Conservation (phyloP, 2,797 vertebrate species). For the Alcedo atthis region DNA sequence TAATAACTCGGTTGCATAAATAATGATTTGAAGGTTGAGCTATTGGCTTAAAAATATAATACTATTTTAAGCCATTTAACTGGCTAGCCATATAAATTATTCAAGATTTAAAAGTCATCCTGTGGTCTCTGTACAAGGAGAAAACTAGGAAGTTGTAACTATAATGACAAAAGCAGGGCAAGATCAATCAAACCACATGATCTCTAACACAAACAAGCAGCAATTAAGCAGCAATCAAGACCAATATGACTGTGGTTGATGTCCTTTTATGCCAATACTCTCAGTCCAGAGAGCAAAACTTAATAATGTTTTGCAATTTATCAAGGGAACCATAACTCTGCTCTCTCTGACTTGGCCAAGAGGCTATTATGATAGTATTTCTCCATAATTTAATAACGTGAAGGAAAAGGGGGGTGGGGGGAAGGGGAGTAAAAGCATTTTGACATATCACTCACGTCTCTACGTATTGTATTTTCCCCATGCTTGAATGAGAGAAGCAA, state of each 20-base stretch:
- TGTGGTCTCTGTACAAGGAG: slow-evolving; percentile 70
- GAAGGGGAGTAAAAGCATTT: slow-evolving; percentile 39
- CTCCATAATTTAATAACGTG: slow-evolving; percentile 60
- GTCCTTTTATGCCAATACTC: slow-evolving; percentile 68
- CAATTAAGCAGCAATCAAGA: slow-evolving; percentile 74
- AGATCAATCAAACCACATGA: slow-evolving; percentile 71
- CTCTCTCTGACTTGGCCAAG: slow-evolving; percentile 43
- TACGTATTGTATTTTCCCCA: slow-evolving; percentile 7
- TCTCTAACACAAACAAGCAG: slow-evolving; percentile 70
- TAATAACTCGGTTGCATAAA: slow-evolving; percentile 52
- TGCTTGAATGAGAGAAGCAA: slow-evolving; percentile 38
- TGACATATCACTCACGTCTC: slow-evolving; percentile 20
- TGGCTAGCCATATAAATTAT: slow-evolving; percentile 50
- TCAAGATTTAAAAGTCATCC: slow-evolving; percentile 63
- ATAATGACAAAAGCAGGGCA: slow-evolving; percentile 66
- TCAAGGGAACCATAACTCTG: slow-evolving; percentile 62
- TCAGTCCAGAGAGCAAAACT: slow-evolving; percentile 61
- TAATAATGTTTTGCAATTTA: slow-evolving; percentile 68
- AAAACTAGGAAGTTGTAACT: slow-evolving; percentile 69
- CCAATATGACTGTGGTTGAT: slow-evolving; percentile 58
- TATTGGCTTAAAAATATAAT: slow-evolving; percentile 61
- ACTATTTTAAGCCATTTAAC: slow-evolving; percentile 54
- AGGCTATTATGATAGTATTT: slow-evolving; percentile 61
- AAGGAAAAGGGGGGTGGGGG: not conserved
- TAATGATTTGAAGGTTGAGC: slow-evolving; percentile 48